Evolutionary conservation across 2,113 vertebrate species (phyloP).

Genomic region (Petromus typicus): DNA sequence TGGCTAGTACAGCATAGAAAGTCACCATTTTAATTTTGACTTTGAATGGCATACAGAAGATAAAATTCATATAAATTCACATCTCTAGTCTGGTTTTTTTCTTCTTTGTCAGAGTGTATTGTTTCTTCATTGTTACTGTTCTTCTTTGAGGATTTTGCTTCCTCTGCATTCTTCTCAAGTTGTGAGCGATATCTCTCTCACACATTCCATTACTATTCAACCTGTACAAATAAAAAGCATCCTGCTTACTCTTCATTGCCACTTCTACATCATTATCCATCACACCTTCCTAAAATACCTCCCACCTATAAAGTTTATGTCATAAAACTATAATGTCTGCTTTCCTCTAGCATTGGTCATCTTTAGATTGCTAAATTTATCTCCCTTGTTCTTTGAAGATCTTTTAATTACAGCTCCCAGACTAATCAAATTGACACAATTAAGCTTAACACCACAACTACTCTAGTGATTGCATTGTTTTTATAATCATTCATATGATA

Average conservation of each 20-base stretch:
- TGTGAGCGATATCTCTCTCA: not conserved
- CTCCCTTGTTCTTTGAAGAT: slow-evolving; percentile 19
- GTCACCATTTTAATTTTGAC: slow-evolving; percentile 21
- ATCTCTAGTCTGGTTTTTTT: not conserved
- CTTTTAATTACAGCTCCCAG: not conserved
- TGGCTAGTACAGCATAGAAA: not conserved
- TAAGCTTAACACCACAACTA: not conserved
- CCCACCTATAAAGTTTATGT: slow-evolving; percentile 11
- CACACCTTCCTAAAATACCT: not conserved
- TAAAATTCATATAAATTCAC: not conserved
- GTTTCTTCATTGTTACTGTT: slow-evolving; percentile 48
- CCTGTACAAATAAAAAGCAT: not conserved
- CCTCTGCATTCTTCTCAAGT: not conserved
- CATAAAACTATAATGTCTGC: slow-evolving; percentile 20
- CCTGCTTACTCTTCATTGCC: slow-evolving; percentile 15
- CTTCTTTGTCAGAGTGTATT: slow-evolving; percentile 25
- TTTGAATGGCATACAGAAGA: not conserved
- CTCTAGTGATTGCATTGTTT: not conserved
- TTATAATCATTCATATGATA: slow-evolving; percentile 46
- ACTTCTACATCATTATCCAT: slow-evolving; percentile 17
- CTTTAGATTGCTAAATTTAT: not conserved
- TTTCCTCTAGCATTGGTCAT: not conserved
- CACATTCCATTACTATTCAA: not conserved
- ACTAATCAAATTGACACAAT: not conserved
- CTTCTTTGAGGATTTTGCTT: slow-evolving; percentile 26